Conservation (phyloP, 1,140 invertebrate species). For the Elysia chlorotica region DNA sequence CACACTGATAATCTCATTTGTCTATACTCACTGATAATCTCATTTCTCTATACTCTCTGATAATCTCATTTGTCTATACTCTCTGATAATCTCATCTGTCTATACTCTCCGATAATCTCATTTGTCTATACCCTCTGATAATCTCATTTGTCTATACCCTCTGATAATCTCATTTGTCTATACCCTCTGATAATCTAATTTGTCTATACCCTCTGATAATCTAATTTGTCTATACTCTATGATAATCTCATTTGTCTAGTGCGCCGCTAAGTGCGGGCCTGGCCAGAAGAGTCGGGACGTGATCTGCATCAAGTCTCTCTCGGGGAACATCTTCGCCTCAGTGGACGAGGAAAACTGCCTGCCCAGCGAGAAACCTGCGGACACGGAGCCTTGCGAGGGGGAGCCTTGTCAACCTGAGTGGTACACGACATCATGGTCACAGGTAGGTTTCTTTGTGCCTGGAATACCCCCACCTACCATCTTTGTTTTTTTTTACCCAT, state of each 20-base stretch:
- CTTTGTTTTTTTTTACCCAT: neutral
- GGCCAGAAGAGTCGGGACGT: constrained; percentile 33
- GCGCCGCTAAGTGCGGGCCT: constrained; percentile 28
- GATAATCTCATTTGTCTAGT: constrained; percentile 26
- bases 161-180: neutral
- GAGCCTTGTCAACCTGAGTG: constrained; percentile 46
- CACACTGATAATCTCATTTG: too few species aligned
- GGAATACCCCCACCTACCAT: neutral
- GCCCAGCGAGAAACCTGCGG: constrained; percentile 36
- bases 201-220: neutral
- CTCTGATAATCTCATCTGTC: too few species aligned
- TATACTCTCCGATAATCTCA: neutral
- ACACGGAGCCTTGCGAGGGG: constrained; percentile 33
- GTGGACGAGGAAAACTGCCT: constrained; percentile 50
- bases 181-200: neutral
- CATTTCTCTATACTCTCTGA: too few species aligned
- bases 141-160: neutral
- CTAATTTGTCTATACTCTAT: neutral
- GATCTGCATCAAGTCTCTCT: constrained; percentile 52
- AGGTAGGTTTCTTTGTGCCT: constrained; percentile 35
- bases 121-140: neutral
- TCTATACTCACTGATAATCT: neutral
- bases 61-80: too few species aligned
- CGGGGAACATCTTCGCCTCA: constrained; percentile 34
- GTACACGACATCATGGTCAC: constrained; percentile 55